phyloP scores from a whole-genome alignment of 2,797 vertebrate genomes.

The Alosa sapidissima region DNA sequence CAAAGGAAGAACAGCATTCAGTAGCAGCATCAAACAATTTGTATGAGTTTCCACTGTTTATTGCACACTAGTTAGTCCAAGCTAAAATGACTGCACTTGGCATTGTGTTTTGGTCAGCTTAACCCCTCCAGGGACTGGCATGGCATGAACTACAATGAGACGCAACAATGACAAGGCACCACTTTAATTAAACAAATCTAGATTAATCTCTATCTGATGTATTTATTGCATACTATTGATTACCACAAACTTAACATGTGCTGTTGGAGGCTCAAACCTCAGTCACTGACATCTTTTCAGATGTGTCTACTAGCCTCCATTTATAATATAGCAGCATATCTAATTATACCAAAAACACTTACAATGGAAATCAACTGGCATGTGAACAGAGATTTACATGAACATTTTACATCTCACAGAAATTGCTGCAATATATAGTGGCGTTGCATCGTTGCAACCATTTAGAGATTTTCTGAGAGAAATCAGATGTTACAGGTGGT shows the following conservation, averaged over 20 bases:
- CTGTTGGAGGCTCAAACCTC: neutral
- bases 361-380: neutral
- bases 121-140: neutral
- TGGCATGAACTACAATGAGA: neutral
- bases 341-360: neutral
- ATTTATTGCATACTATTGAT: neutral
- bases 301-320: neutral
- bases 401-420: neutral
- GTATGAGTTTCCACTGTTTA: neutral
- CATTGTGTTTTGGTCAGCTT: neutral
- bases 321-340: neutral
- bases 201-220: neutral
- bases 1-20: neutral
- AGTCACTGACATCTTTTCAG: neutral
- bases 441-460: neutral
- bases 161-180: neutral
- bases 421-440: neutral
- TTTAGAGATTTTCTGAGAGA: neutral
- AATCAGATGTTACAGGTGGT: too few species aligned
- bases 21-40: slow-evolving; percentile 3
- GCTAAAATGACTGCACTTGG: too few species aligned
- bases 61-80: neutral
- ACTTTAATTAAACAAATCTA: neutral
- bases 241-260: neutral
- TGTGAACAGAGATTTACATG: neutral